Evolutionary conservation across 2,113 vertebrate species (phyloP), one percentile per base, ranked within the genome.

Genomic region (Amphiprion percula): DNA sequence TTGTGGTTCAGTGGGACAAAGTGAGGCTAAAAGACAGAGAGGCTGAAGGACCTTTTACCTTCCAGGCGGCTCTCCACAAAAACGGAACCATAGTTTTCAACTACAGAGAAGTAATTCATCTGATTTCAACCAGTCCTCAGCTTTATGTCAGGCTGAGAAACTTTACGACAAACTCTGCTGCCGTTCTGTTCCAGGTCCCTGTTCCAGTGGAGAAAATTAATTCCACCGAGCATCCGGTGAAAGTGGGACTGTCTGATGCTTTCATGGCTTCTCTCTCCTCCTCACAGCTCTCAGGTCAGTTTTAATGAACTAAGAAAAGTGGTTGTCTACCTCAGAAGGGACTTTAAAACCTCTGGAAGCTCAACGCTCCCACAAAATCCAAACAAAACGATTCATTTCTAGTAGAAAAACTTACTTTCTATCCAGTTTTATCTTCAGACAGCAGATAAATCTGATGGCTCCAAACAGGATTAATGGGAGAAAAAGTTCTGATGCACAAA

Each of bases 241-340:
- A 99, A 90, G 95, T 97, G 0, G 97, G 98, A 21, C 94, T 99
- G 59, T 99, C 98, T 0, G 98, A 99, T 0, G 98, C 98, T 62
- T 99, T 99, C 93, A 96, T 97, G 96, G 85, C 96, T 3, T 86
- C 93, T 73, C 94, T 95, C 16, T 80, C 94, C 0, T 85, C 95
- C 16, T 77, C 94, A 0, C 95, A 95, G 0, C 68, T 89, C 21
- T 87, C 96, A 70, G 97, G 97, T 98, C 84, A 95, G 95, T 69
- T 47, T n/a, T 56, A 26, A 26, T 26, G 26, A 26, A 26, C 26
- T 26, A 26, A 26, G 26, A 26, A 26, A 26, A 26, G 26, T 26
- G 26, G 26, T 26, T 26, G 3, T 26, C 26, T 26, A 3, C 26
- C 3, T 26, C 26, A 26, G 26, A 26, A 26, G 26, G 26, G 26